Percentiles rank a stretch among this genome's conserved stretches.
phyloP scores from a whole-genome alignment of 2,113 vertebrate species.

The Lathamus discolor region DNA sequence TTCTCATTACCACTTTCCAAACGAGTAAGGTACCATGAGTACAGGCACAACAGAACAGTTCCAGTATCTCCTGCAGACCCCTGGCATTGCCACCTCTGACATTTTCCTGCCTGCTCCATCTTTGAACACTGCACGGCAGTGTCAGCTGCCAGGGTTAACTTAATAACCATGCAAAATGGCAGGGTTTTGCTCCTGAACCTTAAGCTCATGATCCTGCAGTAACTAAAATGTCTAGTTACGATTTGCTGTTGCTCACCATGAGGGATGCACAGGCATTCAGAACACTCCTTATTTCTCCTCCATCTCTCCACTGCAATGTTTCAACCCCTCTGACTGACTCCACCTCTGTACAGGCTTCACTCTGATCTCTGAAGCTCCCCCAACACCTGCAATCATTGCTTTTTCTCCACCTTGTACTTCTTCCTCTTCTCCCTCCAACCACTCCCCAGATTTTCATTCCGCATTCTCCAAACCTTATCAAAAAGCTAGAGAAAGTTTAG shows the following conservation, averaged over 20 bases:
- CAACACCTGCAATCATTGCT: not conserved
- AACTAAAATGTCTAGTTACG: not conserved
- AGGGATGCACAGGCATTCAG: fast-evolving
- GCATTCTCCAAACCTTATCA: not conserved
- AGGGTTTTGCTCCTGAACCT: not conserved
- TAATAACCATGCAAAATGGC: not conserved
- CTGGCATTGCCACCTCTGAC: not conserved
- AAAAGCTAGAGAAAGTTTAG: not conserved
- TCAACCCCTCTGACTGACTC: not conserved
- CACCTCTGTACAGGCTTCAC: not conserved
- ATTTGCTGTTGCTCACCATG: fast-evolving
- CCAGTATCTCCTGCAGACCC: not conserved
- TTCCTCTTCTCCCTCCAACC: not conserved
- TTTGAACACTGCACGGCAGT: not conserved
- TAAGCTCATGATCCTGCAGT: not conserved
- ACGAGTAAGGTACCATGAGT: not conserved
- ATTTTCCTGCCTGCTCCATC: not conserved
- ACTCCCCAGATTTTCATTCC: not conserved
- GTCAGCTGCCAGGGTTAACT: not conserved
- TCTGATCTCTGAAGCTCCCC: not conserved
- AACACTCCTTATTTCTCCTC: not conserved
- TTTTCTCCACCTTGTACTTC: not conserved
- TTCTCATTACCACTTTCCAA: not conserved
- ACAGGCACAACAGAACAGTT: not conserved
- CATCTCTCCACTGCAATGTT: not conserved